phyloP scores from a whole-genome alignment of 2,888 invertebrate genomes.

The Metopia argyrocephala region DNA sequence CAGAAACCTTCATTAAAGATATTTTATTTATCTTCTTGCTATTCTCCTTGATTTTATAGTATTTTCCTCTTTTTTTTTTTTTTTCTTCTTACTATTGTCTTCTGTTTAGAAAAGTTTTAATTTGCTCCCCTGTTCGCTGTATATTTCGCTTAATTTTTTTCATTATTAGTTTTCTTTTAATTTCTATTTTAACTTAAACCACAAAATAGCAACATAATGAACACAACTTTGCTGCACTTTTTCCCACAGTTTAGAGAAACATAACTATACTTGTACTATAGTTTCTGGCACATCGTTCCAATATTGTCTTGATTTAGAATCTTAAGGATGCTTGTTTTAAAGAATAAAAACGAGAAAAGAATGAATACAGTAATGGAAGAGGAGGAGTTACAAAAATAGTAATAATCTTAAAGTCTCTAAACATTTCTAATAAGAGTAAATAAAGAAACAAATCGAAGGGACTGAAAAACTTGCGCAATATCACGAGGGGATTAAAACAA shows the following conservation, averaged over 20 bases:
- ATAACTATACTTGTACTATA: slow-evolving; percentile 2
- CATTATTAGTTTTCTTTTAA: slow-evolving; percentile 39
- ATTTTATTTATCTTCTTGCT: slow-evolving; percentile 12
- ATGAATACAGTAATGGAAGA: background rate
- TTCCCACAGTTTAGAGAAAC: background rate
- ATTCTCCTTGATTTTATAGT: slow-evolving; percentile 49
- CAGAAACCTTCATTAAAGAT: slow-evolving; percentile 39
- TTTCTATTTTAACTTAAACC: slow-evolving; percentile 46
- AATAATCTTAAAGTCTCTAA: slow-evolving; percentile 70
- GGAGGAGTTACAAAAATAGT: background rate
- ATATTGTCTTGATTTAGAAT: slow-evolving; percentile 35
- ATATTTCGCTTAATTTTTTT: slow-evolving; percentile 6
- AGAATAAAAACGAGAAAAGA: background rate
- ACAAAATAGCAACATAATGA: slow-evolving; percentile 57
- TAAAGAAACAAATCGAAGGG: slow-evolving; percentile 75
- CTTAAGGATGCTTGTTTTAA: slow-evolving; percentile 2
- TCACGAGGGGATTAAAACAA: slow-evolving; percentile 72
- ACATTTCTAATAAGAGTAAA: slow-evolving; percentile 77
- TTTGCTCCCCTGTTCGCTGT: slow-evolving; percentile 13
- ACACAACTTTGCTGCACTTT: slow-evolving; percentile 59
- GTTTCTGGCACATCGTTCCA: slow-evolving; percentile 12
- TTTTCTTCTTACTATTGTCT: background rate
- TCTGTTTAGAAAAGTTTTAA: slow-evolving; percentile 38
- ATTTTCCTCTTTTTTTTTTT: background rate
- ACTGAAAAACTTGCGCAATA: slow-evolving; percentile 77